Conservation (phyloP, 2,888 invertebrate species). For the Synanthedon myopaeformis region DNA sequence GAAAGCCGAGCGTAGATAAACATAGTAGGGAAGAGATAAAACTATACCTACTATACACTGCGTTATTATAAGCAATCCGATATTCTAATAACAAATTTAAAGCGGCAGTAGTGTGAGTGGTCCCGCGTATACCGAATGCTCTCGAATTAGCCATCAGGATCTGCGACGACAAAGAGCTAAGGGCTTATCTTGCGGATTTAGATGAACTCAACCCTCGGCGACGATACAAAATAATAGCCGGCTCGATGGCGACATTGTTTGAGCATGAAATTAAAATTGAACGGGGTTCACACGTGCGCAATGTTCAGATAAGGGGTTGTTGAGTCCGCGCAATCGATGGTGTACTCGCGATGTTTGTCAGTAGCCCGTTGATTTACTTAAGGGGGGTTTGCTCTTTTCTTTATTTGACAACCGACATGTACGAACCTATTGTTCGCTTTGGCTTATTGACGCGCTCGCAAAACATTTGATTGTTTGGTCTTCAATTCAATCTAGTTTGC, state of each 20-base stretch:
- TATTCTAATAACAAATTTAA: conserved; percentile 49
- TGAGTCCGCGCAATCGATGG: conserved; percentile 43
- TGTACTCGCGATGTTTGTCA: conserved; percentile 39
- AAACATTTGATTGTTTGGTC: neutral
- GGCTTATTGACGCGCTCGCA: conserved; percentile 17
- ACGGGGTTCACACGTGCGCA: conserved; percentile 69
- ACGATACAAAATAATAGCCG: conserved; percentile 66
- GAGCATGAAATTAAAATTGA: conserved; percentile 72
- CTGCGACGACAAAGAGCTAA: conserved; percentile 57
- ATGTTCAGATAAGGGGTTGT: conserved; percentile 60
- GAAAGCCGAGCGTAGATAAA: conserved; percentile 27
- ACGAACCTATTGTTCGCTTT: conserved; percentile 26
- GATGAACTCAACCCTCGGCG: conserved; percentile 64
- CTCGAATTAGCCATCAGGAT: conserved; percentile 58
- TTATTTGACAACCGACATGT: conserved; percentile 39
- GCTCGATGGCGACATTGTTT: conserved; percentile 69
- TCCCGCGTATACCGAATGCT: conserved; percentile 14
- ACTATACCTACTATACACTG: conserved; percentile 14
- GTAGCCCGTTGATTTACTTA: conserved; percentile 45
- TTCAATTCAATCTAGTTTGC: neutral
- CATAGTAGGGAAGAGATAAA: conserved; percentile 28
- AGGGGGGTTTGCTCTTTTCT: conserved; percentile 61
- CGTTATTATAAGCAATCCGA: conserved; percentile 35
- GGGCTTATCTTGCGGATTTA: conserved; percentile 64
- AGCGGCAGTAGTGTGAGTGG: conserved; percentile 23